Base-by-base conservation (phyloP, 2,888 invertebrate genomes). In the Drosophila sordidapex region DNA sequence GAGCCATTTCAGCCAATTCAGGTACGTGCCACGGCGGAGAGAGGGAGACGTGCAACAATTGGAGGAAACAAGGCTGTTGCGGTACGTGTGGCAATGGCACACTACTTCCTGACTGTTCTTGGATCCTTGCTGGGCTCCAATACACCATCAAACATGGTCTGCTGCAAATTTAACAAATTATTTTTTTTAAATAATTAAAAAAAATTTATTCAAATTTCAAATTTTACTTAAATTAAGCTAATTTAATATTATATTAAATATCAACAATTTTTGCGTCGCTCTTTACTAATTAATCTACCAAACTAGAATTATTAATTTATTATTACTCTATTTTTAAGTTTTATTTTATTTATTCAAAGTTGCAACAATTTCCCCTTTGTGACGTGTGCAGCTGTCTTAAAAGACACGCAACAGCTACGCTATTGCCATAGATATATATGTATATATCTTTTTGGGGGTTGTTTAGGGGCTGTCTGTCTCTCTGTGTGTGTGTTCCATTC, bases 21-120 rank as follows among this genome's bases (percentile, higher is more conserved):
- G 56, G 85, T 85, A 81, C 74, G 71, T 72, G 73, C 64, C 48
- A 67, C 62, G 35, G 68, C 35, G 65, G 72, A 76, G 87, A 82
- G 87, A 74, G 81, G 83, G 83, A 85, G 46, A 46, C 46, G 46
- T 81, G 85, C 88, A 86, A 86, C 88, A 86, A 85, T 88, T 87
- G 74, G 67, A 72, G 68, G 82, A 71, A 83, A 76, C 46, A 57
- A 70, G 52, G 52, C 76, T 46, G 66, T 62, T 52, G 68, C 59
- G 65, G 51, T 70, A 80, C 82, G 51, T 43, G 7, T 63, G 86
- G 69, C 43, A 89, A 68, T 70, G 83, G 56, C 83, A 88, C 88
- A 87, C 81, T 88, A 86, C 81, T 89, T 89, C 87, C 88, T 91
- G 87, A 86, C 82, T 87, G 25, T 83, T 87, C 82, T 85, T 84